Evolutionary conservation across 53 echinoderm and acorn worm species (phyloP).

Genomic region (Henricia sp.): DNA sequence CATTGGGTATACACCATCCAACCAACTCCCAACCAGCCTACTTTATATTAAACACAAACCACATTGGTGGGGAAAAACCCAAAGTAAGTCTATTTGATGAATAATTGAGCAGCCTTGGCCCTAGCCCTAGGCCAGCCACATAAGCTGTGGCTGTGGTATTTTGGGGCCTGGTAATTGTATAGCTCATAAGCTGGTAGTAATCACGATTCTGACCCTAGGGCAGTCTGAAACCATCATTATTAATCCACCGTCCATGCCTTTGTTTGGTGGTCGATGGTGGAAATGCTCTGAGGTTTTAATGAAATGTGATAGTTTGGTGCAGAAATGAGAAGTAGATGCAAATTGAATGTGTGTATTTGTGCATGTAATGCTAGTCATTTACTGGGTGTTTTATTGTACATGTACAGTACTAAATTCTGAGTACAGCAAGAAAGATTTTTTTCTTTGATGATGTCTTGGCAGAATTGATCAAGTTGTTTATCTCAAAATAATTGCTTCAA

Average conservation of each 20-base stretch:
- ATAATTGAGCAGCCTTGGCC: neutral
- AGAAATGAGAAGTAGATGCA: no score
- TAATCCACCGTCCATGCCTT: conserved; percentile 4
- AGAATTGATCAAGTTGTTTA: no score
- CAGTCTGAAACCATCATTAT: neutral
- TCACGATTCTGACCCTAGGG: conserved; percentile 32
- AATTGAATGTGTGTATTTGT: no score
- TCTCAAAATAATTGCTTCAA: no score
- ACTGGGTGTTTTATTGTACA: no score
- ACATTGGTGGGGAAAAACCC: neutral
- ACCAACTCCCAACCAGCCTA: neutral
- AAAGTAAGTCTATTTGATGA: conserved; percentile 22
- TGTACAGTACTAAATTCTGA: no score
- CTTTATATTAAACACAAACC: neutral
- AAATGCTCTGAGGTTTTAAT: neutral
- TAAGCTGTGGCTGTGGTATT: conserved; percentile 46
- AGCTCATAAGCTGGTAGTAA: conserved; percentile 45
- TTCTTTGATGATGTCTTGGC: no score
- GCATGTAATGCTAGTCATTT: no score
- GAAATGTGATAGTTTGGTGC: conserved; percentile 34
- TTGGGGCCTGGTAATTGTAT: conserved; percentile 32
- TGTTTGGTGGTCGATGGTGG: conserved; percentile 14
- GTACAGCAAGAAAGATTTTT: no score
- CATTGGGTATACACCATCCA: neutral
- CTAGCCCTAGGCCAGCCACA: neutral